These are phyloP conservation scores for Oophaga pumilio DNA, from an alignment of 2,113 vertebrate species.

Conservation along the genomic window DNA sequence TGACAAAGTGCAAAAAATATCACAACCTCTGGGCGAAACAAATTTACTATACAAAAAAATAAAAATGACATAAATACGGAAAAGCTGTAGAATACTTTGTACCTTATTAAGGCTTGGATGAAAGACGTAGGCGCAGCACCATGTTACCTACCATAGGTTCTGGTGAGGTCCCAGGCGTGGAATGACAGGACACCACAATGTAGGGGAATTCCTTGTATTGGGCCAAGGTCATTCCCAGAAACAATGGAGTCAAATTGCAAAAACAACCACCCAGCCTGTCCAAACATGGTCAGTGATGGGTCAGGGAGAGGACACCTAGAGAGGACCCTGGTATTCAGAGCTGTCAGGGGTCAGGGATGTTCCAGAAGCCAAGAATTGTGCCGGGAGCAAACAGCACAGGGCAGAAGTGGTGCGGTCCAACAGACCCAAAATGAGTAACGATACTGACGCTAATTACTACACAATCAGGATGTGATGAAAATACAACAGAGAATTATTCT, in stretches of 20 bases:
- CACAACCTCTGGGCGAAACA: neutral
- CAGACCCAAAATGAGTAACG: neutral
- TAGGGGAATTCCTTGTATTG: constrained; percentile 14
- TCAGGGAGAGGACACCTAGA: neutral
- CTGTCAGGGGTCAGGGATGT: constrained; percentile 7
- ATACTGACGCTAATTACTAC: neutral
- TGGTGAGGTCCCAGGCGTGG: neutral
- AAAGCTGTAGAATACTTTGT: neutral
- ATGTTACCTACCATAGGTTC: neutral
- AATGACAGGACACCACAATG: neutral
- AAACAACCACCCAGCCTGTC: constrained; percentile 27
- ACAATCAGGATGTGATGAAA: neutral
- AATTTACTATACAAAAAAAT: neutral
- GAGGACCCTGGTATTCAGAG: constrained; percentile 2
- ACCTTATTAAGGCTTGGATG: neutral
- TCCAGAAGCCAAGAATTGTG: constrained; percentile 25
- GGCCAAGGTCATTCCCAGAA: constrained; percentile 9
- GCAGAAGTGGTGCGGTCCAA: neutral
- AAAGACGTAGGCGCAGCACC: neutral
- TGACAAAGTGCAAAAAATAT: neutral
- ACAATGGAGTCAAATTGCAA: constrained; percentile 18
- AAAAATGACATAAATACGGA: neutral
- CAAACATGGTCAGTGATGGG: constrained; percentile 28
- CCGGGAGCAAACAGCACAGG: neutral
- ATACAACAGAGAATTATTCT: neutral